phyloP scores from a whole-genome alignment of 2,113 vertebrate genomes.

The Brachyistius frenatus region DNA sequence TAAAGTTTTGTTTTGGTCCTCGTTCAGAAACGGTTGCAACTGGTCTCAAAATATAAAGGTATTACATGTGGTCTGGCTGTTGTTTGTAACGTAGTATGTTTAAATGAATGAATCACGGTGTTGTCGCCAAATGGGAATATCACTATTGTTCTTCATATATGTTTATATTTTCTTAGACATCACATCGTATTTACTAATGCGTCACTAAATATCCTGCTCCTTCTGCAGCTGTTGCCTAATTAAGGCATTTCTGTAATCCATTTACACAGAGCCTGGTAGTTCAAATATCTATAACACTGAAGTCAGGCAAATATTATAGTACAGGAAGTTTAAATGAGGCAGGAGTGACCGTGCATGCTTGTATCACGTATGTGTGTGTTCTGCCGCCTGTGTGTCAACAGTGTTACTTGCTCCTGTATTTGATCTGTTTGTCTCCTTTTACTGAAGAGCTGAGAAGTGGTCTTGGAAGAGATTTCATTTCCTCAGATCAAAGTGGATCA shows the following conservation, averaged over 20 bases:
- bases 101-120: neutral
- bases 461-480: slow-evolving; percentile 65
- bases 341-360: neutral
- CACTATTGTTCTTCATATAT: neutral
- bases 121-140: neutral
- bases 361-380: neutral
- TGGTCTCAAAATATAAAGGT: no score
- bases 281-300: slow-evolving; percentile 14
- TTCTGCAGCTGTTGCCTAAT: neutral
- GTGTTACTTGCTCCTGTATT: neutral
- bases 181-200: no score
- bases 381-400: neutral
- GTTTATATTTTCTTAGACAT: no score
- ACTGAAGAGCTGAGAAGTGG: slow-evolving; percentile 49
- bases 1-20: neutral
- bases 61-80: no score
- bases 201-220: no score
- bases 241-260: slow-evolving; percentile 27
- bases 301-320: neutral
- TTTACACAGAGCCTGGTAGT: slow-evolving; percentile 21
- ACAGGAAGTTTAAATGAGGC: neutral
- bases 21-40: neutral
- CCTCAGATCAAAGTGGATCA: slow-evolving; percentile 72
- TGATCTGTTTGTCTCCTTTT: slow-evolving; percentile 46
- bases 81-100: neutral